A percentile compares a stretch with the other conserved stretches of the same genome.
Evolutionary conservation across 2,113 vertebrate species (phyloP).

Genomic region (Bungarus multicinctus): DNA sequence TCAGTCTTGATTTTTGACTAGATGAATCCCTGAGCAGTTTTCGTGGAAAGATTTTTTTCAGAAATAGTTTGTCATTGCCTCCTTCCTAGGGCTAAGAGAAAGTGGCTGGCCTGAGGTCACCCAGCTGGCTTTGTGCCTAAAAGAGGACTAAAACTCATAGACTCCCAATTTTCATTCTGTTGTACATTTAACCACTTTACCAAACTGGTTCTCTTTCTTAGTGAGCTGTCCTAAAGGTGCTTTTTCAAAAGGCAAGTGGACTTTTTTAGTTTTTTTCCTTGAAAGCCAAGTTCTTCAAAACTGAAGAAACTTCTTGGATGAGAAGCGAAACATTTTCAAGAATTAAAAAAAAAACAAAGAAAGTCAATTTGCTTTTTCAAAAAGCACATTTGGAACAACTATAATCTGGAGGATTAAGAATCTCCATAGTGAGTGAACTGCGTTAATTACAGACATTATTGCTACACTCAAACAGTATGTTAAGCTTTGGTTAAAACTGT

Average conservation of each 20-base stretch:
- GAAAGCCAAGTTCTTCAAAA: too few species aligned
- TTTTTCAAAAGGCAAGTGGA: too few species aligned
- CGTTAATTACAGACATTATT: not conserved
- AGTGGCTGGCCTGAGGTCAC: not conserved
- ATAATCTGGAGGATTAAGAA: not conserved
- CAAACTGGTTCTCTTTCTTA: not conserved
- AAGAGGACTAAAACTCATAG: not conserved
- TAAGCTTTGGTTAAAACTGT: not conserved
- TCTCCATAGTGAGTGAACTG: not conserved
- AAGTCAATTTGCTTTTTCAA: too few species aligned
- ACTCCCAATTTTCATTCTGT: not conserved
- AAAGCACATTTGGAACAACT: not conserved
- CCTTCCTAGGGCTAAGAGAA: not conserved
- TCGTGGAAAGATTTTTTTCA: not conserved
- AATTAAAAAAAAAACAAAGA: too few species aligned
- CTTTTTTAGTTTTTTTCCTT: too few species aligned
- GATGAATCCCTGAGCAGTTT: not conserved
- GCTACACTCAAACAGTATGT: not conserved
- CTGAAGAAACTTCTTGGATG: too few species aligned
- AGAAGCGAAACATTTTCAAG: too few species aligned
- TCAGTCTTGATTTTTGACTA: not conserved
- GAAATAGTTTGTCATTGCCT: not conserved
- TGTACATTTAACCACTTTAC: not conserved
- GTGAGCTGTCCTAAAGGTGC: too few species aligned
- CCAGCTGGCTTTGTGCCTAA: not conserved